A percentile compares a stretch with the other conserved stretches of the same genome.
Evolutionary conservation across 2,888 invertebrate genomes (phyloP).

Genomic region (Heliconius sara): DNA sequence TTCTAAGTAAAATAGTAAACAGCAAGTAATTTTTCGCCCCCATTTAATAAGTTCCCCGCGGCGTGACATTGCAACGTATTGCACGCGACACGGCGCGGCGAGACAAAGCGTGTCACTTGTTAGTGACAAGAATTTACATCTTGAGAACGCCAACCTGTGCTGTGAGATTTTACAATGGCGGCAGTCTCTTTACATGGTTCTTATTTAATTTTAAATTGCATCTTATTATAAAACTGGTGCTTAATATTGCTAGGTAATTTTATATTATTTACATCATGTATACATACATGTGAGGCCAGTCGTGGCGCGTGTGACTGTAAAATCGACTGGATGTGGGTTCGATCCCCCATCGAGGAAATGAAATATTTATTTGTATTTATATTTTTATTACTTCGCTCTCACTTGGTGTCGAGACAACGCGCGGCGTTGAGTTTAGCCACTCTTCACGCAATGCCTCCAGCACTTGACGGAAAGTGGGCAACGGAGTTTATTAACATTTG

Average conservation of each 20-base stretch:
- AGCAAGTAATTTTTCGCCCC: slow-evolving; percentile 20
- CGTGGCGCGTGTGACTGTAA: no score
- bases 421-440: no score
- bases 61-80: slow-evolving; percentile 22
- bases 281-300: no score
- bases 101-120: slow-evolving; percentile 27
- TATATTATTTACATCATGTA: no score
- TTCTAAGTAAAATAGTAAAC: slow-evolving; percentile 9
- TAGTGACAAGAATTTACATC: slow-evolving; percentile 28
- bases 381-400: no score
- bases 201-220: slow-evolving; percentile 8
- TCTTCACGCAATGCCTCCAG: no score
- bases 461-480: no score
- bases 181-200: slow-evolving; percentile 3
- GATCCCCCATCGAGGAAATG: no score
- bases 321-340: no score
- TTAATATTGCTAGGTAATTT: not conserved
- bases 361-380: no score
- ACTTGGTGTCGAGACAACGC: no score
- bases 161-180: slow-evolving; percentile 20
- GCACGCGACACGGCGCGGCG: slow-evolving; percentile 23
- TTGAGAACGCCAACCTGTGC: slow-evolving; percentile 18
- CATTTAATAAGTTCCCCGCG: slow-evolving; percentile 20
- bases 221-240: not conserved
- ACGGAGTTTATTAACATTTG: no score